Percentiles rank a stretch among this genome's conserved stretches.
Evolutionary conservation across 2,113 vertebrate species (phyloP).

Genomic region (Bos indicus): DNA sequence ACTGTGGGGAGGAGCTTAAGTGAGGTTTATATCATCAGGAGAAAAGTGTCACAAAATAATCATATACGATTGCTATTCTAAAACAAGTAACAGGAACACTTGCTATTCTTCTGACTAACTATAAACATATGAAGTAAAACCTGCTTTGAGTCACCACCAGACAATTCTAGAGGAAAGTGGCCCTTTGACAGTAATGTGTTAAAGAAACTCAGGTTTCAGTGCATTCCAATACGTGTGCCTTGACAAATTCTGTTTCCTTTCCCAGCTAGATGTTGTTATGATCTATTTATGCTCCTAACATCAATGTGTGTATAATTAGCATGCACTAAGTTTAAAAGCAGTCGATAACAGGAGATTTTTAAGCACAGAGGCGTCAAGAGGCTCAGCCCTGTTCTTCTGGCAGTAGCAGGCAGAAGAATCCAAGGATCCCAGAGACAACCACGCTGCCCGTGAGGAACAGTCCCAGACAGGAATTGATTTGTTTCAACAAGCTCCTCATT

Average conservation of each 20-base stretch:
- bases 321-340: slow-evolving; percentile 21
- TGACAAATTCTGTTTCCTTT: slow-evolving; percentile 43
- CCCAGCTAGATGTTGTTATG: slow-evolving; percentile 3
- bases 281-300: slow-evolving; percentile 21
- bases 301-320: slow-evolving; percentile 26
- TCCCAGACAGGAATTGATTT: slow-evolving; percentile 49
- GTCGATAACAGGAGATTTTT: slow-evolving; percentile 8
- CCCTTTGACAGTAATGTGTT: neutral
- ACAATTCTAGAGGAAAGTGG: neutral
- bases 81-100: slow-evolving; percentile 37
- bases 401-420: slow-evolving; percentile 17
- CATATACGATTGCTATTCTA: neutral
- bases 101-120: slow-evolving; percentile 41
- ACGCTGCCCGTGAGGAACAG: slow-evolving; percentile 9
- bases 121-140: slow-evolving; percentile 35
- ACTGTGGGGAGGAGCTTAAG: neutral
- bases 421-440: neutral
- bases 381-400: neutral
- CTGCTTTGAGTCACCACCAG: slow-evolving; percentile 47
- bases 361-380: slow-evolving; percentile 25
- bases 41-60: slow-evolving; percentile 43
- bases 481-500: slow-evolving; percentile 60
- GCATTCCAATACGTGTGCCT: slow-evolving; percentile 10
- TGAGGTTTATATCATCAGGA: slow-evolving; percentile 17
- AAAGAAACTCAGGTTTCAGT: slow-evolving; percentile 23